Evolutionary conservation across 2,113 vertebrate species (phyloP).

Genomic region (Grallaria varia): DNA sequence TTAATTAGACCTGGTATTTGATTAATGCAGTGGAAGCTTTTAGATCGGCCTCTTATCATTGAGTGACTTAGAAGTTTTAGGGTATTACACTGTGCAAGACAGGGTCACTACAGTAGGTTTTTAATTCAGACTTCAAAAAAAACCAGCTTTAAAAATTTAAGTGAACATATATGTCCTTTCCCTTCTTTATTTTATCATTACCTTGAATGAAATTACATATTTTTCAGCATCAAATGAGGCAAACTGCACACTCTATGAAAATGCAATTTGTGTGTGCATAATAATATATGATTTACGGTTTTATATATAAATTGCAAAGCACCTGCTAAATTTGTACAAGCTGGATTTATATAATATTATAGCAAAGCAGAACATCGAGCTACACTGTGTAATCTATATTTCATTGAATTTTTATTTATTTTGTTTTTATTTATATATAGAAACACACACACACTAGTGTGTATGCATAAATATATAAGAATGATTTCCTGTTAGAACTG

Average conservation of each 20-base stretch:
- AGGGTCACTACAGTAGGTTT: constrained; percentile 80
- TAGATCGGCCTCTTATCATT: constrained; percentile 96
- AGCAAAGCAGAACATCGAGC: not conserved
- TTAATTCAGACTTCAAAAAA: constrained; percentile 61
- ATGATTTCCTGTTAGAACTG: constrained; percentile 21
- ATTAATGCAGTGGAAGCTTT: constrained; percentile 98
- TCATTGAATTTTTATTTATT: constrained; percentile 38
- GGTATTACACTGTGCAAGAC: constrained; percentile 89
- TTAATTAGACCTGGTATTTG: constrained; percentile 99
- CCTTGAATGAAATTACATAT: constrained; percentile 5
- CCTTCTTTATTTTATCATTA: constrained; percentile 34
- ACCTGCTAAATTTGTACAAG: constrained; percentile 16
- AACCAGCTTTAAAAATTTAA: constrained; percentile 56
- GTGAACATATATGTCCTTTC: constrained; percentile 45
- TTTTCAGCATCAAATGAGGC: constrained; percentile 2
- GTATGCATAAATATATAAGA: constrained; percentile 15
- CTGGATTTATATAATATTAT: constrained; percentile 19
- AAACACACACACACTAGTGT: not conserved
- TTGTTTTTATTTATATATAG: constrained; percentile 35
- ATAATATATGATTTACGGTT: constrained; percentile 29
- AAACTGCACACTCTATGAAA: not conserved
- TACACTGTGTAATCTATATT: constrained; percentile 1
- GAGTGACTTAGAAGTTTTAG: constrained; percentile 93
- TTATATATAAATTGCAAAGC: constrained; percentile 12
- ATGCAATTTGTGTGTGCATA: constrained; percentile 24